phyloP scores from a whole-genome alignment of 2,113 vertebrate genomes.

The Phoxinus phoxinus region DNA sequence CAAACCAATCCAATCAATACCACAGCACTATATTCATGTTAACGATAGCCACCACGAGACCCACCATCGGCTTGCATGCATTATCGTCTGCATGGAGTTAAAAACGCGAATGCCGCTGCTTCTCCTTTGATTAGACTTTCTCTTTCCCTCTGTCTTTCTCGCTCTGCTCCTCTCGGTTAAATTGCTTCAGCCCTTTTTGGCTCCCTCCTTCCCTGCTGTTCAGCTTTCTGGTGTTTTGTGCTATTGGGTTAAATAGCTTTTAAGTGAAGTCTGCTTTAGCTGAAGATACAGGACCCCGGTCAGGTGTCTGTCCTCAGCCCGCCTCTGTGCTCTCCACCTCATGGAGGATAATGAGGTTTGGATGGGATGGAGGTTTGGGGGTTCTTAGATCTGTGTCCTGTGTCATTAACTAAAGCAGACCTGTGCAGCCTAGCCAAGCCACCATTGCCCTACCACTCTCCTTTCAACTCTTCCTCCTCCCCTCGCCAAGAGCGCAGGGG shows the following conservation, averaged over 20 bases:
- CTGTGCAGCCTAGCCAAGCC: constrained; percentile 33
- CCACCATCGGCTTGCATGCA: constrained; percentile 36
- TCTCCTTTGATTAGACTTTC: constrained; percentile 27
- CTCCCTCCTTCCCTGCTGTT: constrained; percentile 7
- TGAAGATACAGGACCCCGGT: constrained; percentile 30
- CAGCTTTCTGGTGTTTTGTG: constrained; percentile 30
- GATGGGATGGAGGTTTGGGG: constrained; percentile 15
- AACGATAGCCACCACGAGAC: constrained; percentile 6
- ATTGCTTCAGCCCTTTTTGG: constrained; percentile 41
- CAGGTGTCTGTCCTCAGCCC: neutral
- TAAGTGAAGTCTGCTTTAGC: constrained; percentile 47
- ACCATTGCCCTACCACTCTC: constrained; percentile 62
- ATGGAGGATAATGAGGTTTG: neutral
- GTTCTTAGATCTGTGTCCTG: constrained; percentile 27
- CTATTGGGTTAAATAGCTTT: constrained; percentile 30
- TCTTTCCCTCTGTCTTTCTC: neutral
- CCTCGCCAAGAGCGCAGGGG: constrained; percentile 46
- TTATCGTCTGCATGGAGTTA: constrained; percentile 43
- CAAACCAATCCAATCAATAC: constrained; percentile 44
- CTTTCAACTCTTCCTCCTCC: constrained; percentile 45
- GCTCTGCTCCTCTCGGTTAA: constrained; percentile 24
- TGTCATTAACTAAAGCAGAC: constrained; percentile 52
- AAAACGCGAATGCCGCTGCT: constrained; percentile 16
- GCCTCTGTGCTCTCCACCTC: neutral
- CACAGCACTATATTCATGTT: constrained; percentile 35